A percentile compares a stretch with the other conserved stretches of the same genome.
These are phyloP conservation scores for Machimus rusticus DNA, from an alignment of 2,888 invertebrate species.

Conservation along the genomic window DNA sequence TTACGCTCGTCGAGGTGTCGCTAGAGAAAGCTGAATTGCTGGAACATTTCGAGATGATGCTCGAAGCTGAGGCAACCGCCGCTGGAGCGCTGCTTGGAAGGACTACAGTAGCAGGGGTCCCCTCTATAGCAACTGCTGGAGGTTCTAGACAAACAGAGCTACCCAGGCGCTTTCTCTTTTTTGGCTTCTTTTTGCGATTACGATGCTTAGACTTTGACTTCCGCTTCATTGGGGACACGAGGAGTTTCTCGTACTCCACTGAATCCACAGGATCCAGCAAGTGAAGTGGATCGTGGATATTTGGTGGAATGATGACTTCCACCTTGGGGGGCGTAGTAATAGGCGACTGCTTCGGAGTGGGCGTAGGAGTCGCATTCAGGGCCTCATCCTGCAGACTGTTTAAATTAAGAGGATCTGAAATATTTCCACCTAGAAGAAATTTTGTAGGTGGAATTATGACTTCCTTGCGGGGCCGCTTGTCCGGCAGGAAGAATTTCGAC, in stretches of 20 bases:
- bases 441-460: constrained; percentile 88
- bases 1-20: background rate
- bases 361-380: constrained; percentile 86
- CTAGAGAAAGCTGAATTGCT: background rate
- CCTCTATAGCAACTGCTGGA: background rate
- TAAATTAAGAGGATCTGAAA: constrained; percentile 92
- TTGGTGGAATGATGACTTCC: constrained; percentile 91
- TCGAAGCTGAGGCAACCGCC: background rate
- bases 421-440: constrained; percentile 93
- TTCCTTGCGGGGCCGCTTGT: constrained; percentile 77
- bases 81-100: background rate
- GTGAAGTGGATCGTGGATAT: constrained; percentile 91
- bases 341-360: constrained; percentile 80
- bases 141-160: constrained; percentile 12
- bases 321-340: constrained; percentile 70
- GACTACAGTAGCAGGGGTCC: background rate
- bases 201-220: constrained; percentile 66
- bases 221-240: constrained; percentile 74
- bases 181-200: constrained; percentile 72
- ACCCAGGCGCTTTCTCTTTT: constrained; percentile 58
- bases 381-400: constrained; percentile 88
- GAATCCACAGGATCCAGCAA: constrained; percentile 81
- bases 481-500: constrained; percentile 77
- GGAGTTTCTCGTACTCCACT: constrained; percentile 81
- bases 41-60: background rate